phyloP scores from a whole-genome alignment of 2,888 invertebrate species.

The Brachycybe producta region DNA sequence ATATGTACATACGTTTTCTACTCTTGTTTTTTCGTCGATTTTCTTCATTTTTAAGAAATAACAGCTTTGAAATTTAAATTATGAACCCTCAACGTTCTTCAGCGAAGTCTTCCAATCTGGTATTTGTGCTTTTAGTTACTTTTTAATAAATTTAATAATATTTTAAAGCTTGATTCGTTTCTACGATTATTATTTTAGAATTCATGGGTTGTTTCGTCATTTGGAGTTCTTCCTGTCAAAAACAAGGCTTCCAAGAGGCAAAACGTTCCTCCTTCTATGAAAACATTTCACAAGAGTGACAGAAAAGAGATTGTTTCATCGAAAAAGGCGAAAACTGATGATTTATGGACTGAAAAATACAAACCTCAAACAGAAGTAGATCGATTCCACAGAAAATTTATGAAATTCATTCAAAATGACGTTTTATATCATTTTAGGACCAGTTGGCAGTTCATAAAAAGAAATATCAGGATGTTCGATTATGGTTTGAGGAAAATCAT shows the following conservation, averaged over 20 bases:
- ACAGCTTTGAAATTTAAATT: neutral
- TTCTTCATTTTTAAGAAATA: neutral
- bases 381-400: neutral
- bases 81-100: neutral
- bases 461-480: neutral
- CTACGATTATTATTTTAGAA: neutral
- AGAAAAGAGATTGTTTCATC: neutral
- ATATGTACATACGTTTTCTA: too few species aligned
- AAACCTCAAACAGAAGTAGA: slow-evolving; percentile 2
- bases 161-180: neutral
- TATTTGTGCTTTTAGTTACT: neutral
- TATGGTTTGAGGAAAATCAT: neutral
- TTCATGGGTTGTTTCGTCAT: slow-evolving; percentile 4
- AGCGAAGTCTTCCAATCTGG: neutral
- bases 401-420: neutral
- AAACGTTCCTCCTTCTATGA: too few species aligned
- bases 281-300: too few species aligned
- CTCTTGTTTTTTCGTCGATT: neutral
- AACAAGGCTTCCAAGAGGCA: neutral
- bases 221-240: neutral
- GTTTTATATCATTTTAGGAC: neutral
- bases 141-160: neutral
- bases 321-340: neutral
- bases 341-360: slow-evolving; percentile 1
- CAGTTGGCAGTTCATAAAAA: slow-evolving; percentile 8